Conservation (phyloP, 1,140 invertebrate species). For the Drosophila simulans region DNA sequence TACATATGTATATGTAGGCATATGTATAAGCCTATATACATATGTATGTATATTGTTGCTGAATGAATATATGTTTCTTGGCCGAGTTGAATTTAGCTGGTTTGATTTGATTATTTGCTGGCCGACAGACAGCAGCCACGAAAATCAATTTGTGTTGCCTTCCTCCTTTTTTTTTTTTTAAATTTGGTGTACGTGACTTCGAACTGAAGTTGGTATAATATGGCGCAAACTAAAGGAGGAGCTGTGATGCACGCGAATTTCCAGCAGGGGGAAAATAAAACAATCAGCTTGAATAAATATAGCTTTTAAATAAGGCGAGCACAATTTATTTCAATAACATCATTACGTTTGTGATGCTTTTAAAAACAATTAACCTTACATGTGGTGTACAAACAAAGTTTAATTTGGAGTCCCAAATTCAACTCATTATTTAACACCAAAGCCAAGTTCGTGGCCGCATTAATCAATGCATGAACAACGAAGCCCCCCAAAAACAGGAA, state of each 20-base stretch:
- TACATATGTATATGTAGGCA: neutral
- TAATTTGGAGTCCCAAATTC: neutral
- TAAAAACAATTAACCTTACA: no score
- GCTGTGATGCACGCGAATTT: neutral
- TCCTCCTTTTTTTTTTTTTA: conserved; percentile 55
- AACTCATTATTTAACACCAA: neutral
- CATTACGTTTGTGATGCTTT: no score
- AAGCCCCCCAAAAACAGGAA: conserved; percentile 43
- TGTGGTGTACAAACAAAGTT: no score
- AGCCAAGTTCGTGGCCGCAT: conserved; percentile 39
- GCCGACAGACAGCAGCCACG: conserved; percentile 52
- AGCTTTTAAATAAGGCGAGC: no score
- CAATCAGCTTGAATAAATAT: neutral
- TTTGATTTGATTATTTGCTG: conserved; percentile 75
- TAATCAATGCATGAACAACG: conserved; percentile 38
- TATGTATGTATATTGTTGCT: no score
- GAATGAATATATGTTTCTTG: conserved; percentile 27
- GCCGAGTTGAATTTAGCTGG: conserved; percentile 25
- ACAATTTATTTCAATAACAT: no score
- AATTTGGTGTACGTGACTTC: conserved; percentile 69
- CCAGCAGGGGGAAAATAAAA: neutral
- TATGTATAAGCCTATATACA: no score
- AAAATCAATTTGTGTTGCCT: conserved; percentile 70
- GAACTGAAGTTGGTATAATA: conserved; percentile 30
- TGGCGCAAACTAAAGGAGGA: conserved; percentile 19